phyloP scores from a whole-genome alignment of 2,113 vertebrate species.

The Cricetomys ansorgei region DNA sequence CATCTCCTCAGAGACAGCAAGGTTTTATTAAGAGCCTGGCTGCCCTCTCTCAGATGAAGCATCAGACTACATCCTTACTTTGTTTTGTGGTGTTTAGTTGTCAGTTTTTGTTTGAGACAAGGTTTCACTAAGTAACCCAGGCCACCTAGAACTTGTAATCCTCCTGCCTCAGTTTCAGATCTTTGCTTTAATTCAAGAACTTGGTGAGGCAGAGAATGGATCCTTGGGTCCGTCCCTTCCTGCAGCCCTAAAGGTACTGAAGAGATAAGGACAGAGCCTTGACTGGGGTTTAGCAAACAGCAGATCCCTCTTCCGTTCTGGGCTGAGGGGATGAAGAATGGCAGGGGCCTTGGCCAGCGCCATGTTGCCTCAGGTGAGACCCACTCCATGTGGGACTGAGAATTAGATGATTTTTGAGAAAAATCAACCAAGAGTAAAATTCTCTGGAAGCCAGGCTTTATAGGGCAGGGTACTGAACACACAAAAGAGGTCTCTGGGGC shows the following conservation, averaged over 20 bases:
- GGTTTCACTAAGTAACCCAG: background rate
- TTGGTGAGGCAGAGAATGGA: accelerated
- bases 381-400: background rate
- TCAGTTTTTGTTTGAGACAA: background rate
- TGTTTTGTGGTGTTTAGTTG: background rate
- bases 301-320: background rate
- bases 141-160: background rate
- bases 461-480: background rate
- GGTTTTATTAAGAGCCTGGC: background rate
- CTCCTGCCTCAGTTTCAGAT: background rate
- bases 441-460: background rate
- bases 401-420: background rate
- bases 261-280: background rate
- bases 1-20: accelerated
- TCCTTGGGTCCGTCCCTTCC: background rate
- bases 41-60: background rate
- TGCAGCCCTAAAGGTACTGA: background rate
- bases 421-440: background rate
- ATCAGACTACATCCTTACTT: background rate
- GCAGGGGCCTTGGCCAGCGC: too few species aligned
- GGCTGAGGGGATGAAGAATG: background rate
- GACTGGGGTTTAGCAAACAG: background rate
- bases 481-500: accelerated
- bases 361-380: background rate
- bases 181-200: background rate